A percentile compares a stretch with the other conserved stretches of the same genome.
Conservation (phyloP, 2,888 invertebrate genomes). For the Drepana falcataria region DNA sequence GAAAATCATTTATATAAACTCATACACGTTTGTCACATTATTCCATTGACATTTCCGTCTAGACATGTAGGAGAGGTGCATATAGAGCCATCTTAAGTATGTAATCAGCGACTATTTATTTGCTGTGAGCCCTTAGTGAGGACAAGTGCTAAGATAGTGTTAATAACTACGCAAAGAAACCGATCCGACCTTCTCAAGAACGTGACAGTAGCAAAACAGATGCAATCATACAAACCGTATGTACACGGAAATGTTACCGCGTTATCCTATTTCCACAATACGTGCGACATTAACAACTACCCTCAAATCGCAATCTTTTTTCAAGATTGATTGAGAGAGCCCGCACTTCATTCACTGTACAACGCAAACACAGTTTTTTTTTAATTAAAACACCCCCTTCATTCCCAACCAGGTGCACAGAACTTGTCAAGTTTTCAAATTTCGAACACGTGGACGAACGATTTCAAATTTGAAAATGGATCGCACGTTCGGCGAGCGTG, state of each 20-base stretch:
- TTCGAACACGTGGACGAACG: constrained; percentile 18
- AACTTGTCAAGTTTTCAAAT: constrained; percentile 20
- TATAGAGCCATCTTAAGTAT: too few species aligned
- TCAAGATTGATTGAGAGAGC: constrained; percentile 39
- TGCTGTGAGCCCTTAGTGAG: background rate
- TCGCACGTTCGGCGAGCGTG: constrained; percentile 17
- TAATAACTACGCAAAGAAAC: constrained; percentile 21
- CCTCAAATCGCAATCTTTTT: constrained; percentile 32
- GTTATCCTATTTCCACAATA: constrained; percentile 10
- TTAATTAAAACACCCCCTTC: background rate
- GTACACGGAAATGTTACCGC: background rate
- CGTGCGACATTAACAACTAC: constrained; percentile 23
- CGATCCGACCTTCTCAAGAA: constrained; percentile 34
- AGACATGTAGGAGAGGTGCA: too few species aligned
- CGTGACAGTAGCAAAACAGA: constrained; percentile 23
- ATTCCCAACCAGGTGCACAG: constrained; percentile 9
- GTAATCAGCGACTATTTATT: too few species aligned
- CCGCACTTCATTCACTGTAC: constrained; percentile 18
- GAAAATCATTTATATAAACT: too few species aligned
- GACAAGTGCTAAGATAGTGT: constrained; percentile 4
- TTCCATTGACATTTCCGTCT: too few species aligned
- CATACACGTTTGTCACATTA: too few species aligned
- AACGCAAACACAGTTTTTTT: constrained; percentile 8
- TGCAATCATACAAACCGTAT: constrained; percentile 16
- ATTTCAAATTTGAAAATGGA: constrained; percentile 7